Conservation (phyloP, 2,888 invertebrate genomes). For the Dasysyrphus albostriatus region DNA sequence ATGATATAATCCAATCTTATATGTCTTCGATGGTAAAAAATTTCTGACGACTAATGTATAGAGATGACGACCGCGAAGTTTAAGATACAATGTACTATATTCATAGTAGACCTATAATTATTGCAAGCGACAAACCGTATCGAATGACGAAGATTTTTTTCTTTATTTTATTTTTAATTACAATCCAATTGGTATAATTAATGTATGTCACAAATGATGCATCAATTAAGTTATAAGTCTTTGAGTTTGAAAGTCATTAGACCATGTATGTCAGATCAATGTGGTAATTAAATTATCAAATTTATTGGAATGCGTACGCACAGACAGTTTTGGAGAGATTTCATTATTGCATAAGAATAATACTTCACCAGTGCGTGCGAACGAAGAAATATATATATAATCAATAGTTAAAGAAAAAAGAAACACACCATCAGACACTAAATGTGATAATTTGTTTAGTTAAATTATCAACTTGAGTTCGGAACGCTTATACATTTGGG, state of each 20-base stretch:
- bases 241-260: constrained; percentile 4
- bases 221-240: constrained; percentile 16
- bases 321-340: constrained; percentile 29
- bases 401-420: neutral
- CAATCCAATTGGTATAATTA: constrained; percentile 65
- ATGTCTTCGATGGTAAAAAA: constrained; percentile 7
- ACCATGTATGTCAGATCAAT: constrained; percentile 24
- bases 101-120: constrained; percentile 22
- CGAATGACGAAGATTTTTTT: constrained; percentile 49
- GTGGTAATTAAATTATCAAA: constrained; percentile 54
- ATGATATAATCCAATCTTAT: constrained; percentile 61
- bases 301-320: constrained; percentile 24
- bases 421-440: neutral
- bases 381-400: neutral
- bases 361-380: constrained; percentile 33
- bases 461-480: neutral
- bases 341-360: constrained; percentile 31
- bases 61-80: constrained; percentile 30
- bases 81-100: constrained; percentile 16
- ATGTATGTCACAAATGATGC: constrained; percentile 50
- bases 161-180: constrained; percentile 42
- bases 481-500: too few species aligned
- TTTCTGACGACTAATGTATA: neutral
- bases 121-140: constrained; percentile 63
- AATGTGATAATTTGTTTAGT: constrained; percentile 31